Conservation (phyloP, 92 coral and sea anemone genomes). For the Heteractis magnifica region DNA sequence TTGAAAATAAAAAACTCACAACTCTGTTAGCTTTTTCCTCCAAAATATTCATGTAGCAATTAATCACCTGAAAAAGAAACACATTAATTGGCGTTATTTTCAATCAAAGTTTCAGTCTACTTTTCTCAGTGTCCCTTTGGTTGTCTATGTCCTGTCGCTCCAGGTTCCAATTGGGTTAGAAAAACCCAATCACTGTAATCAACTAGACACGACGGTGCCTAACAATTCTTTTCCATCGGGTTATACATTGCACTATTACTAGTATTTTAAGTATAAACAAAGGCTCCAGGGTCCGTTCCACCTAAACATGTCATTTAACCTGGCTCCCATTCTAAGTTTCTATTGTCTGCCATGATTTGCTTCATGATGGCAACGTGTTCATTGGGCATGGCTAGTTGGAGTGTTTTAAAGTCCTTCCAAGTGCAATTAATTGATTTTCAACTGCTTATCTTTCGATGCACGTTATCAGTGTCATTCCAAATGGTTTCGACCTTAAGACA, state of each 20-base stretch:
- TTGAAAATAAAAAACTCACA: neutral
- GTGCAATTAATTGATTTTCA: neutral
- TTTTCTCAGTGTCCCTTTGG: no score
- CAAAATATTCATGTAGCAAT: neutral
- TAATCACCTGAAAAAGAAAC: constrained; percentile 1
- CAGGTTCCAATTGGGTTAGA: no score
- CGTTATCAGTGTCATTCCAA: neutral
- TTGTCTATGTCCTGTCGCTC: no score
- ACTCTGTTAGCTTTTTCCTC: neutral
- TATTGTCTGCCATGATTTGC: neutral
- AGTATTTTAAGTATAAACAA: no score
- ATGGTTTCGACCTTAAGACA: neutral
- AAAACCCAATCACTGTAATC: no score
- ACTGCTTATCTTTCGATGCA: neutral
- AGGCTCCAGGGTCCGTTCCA: no score
- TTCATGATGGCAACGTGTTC: neutral
- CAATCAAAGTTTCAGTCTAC: no score
- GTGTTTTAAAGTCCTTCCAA: neutral
- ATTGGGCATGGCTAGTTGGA: neutral
- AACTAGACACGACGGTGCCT: no score
- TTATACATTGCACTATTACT: no score
- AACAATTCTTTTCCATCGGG: no score
- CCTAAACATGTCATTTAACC: neutral
- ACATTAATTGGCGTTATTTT: no score
- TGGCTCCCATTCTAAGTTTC: neutral